Percentiles rank a stretch among this genome's conserved stretches.
phyloP scores from a whole-genome alignment of 2,888 invertebrate genomes.

The Ophion obscuratus region DNA sequence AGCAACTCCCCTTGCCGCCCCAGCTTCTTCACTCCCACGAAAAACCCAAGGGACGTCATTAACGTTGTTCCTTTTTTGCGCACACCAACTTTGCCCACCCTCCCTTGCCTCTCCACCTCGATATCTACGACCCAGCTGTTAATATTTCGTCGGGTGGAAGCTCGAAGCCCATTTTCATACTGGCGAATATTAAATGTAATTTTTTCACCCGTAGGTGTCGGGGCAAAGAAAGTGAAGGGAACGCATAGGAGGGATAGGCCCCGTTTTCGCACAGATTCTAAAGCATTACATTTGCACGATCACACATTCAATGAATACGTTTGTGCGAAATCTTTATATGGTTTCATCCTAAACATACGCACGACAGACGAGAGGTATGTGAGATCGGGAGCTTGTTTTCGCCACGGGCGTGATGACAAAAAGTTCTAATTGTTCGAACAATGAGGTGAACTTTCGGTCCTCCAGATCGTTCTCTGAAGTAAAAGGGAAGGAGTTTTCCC shows the following conservation, averaged over 20 bases:
- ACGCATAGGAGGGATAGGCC: no score
- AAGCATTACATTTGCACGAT: no score
- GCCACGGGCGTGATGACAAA: background rate
- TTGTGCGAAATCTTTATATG: no score
- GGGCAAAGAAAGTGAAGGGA: no score
- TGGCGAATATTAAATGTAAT: background rate
- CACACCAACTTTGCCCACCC: background rate
- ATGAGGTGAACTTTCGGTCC: constrained; percentile 30
- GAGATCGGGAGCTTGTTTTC: background rate
- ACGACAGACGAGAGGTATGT: background rate
- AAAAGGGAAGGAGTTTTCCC: constrained; percentile 36
- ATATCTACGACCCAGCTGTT: constrained; percentile 2
- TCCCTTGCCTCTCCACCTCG: background rate
- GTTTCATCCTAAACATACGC: background rate
- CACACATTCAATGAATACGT: background rate
- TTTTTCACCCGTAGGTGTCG: no score
- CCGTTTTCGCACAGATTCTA: no score
- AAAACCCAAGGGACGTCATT: constrained; percentile 46
- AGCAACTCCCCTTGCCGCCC: constrained; percentile 21
- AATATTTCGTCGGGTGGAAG: constrained; percentile 36
- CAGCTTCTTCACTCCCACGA: background rate
- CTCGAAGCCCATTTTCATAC: constrained; percentile 16
- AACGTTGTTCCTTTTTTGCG: constrained; percentile 39
- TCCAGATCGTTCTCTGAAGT: background rate
- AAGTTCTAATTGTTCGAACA: constrained; percentile 51